These are phyloP conservation scores for Mimas tiliae DNA, from an alignment of 2,888 invertebrate genomes.

Conservation along the genomic window DNA sequence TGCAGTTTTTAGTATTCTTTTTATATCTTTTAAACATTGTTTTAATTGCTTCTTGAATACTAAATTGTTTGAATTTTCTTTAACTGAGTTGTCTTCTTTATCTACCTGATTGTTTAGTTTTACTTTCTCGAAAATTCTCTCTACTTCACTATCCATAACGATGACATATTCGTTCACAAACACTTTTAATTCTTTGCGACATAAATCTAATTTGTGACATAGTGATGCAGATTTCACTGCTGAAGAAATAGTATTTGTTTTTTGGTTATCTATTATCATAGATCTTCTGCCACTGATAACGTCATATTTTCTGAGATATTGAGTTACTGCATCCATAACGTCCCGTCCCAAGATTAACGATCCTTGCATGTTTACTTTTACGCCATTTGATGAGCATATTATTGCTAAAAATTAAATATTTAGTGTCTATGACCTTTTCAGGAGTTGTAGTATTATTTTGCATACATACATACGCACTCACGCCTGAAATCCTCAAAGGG, in stretches of 20 bases:
- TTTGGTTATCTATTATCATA: constrained; percentile 30
- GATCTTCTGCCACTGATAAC: constrained; percentile 44
- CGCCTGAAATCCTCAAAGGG: too few species aligned
- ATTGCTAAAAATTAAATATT: constrained; percentile 40
- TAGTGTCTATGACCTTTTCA: background rate
- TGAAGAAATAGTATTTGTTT: constrained; percentile 43
- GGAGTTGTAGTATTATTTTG: constrained; percentile 28
- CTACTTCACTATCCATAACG: constrained; percentile 50
- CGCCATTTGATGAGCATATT: constrained; percentile 39
- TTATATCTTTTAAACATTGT: constrained; percentile 45
- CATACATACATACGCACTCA: background rate
- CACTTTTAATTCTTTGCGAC: constrained; percentile 44
- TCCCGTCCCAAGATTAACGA: constrained; percentile 65
- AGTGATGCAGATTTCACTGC: constrained; percentile 52
- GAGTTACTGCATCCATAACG: constrained; percentile 56
- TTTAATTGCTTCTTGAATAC: constrained; percentile 51
- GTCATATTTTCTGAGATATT: constrained; percentile 45
- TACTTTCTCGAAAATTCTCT: constrained; percentile 49
- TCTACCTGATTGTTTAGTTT: constrained; percentile 40
- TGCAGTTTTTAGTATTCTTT: constrained; percentile 47
- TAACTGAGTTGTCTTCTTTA: constrained; percentile 25
- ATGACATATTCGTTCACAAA: constrained; percentile 61
- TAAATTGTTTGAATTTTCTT: constrained; percentile 28
- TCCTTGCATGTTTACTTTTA: constrained; percentile 69
- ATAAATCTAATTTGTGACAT: constrained; percentile 58